Base-by-base conservation (phyloP, 2,797 vertebrate species). In the Lepidocolaptes lacrymiger region DNA sequence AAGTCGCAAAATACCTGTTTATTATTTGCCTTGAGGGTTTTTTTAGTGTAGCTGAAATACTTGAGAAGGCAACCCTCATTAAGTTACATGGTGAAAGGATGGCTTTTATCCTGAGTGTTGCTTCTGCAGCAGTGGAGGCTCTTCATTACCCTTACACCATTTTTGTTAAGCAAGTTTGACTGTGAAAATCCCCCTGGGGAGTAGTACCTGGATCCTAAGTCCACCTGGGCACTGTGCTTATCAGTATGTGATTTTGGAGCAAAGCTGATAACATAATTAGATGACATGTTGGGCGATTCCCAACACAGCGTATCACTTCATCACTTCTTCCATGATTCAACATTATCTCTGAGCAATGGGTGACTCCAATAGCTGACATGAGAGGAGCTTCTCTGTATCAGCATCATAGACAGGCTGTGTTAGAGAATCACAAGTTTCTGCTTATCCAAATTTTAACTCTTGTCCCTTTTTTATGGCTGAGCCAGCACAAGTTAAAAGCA, bases 261-360 rank as follows among this genome's bases (percentile, higher is more conserved):
- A 90, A 88, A 95, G 69, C 46, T 88, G 90, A 88, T 66, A 75
- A 75, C 28, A 48, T 85, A 90, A 96, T 93, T 68, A 90, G 51
- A 75, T 41, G 13, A 84, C 6, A 5, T 75, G 30, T 55, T 88
- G 75, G 27, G 64, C 0, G 0, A 85, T 78, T 91, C 61, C 73
- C 32, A 75, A 55, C 36, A 55, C 39, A 91, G 54, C 46, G 12
- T 59, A 69, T 61, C 58, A 41, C 43, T 32, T 89, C 82, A 87
- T 24, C 32, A 63, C 0, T 43, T 80, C 52, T 54, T 79, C 66
- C 0, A 0, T n/a, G 66, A 59, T 34, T 80, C 43, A 23, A 39
- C 27, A 55, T 73, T 85, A 63, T 85, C 43, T 76, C 59, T n/a
- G 43, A 78, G 43, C 58, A 81, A 1, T 21, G 18, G 26, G 27